These are phyloP conservation scores for Tarsius wallacei DNA, from an alignment of 2,797 vertebrate genomes.

Conservation along the genomic window DNA sequence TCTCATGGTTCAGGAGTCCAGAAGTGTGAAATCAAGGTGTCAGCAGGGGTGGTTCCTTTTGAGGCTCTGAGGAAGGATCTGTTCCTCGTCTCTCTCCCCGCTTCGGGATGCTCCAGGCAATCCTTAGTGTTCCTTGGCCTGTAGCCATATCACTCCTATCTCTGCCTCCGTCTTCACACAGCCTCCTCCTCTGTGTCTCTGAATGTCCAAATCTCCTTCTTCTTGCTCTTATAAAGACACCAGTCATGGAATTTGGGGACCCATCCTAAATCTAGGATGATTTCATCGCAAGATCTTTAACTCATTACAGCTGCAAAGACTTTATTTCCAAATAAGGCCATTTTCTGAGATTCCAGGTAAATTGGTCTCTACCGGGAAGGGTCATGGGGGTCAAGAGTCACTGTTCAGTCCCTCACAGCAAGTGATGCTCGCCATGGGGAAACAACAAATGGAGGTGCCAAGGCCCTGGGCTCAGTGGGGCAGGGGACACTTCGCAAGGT, in stretches of 20 bases:
- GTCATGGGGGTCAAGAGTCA: no score
- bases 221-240: not conserved
- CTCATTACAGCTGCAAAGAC: not conserved
- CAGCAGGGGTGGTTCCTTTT: fast-evolving
- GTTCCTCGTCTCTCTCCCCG: not conserved
- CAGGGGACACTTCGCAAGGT: not conserved
- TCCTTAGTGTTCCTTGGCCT: no score
- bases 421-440: fast-evolving
- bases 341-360: not conserved
- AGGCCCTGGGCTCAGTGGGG: not conserved
- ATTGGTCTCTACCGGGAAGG: no score
- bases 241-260: not conserved
- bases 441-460: fast-evolving
- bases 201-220: not conserved
- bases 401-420: not conserved
- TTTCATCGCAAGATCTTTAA: not conserved
- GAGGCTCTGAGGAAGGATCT: not conserved
- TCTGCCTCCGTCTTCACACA: not conserved
- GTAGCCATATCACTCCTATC: fast-evolving
- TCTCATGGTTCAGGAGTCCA: not conserved
- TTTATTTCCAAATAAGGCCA: not conserved
- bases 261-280: not conserved
- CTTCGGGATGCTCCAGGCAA: fast-evolving
- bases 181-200: not conserved
- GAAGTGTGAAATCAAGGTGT: not conserved